Evolutionary conservation across 2,797 vertebrate species (phyloP), one percentile per base, ranked within the genome.

Genomic region (Periparus ater): DNA sequence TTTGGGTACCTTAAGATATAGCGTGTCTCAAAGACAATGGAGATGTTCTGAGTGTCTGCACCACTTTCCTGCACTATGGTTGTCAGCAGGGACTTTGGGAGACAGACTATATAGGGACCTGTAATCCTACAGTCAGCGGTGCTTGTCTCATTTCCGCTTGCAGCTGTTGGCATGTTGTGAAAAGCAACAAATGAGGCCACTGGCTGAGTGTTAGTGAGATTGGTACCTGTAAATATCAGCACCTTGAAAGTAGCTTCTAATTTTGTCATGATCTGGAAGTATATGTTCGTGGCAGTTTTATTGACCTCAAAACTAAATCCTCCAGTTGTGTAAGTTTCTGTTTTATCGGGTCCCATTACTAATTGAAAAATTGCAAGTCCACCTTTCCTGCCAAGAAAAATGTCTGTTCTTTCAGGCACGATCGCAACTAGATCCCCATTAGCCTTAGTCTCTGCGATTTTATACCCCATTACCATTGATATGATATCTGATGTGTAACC

Each of bases 231-330:
- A 10, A 98, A 98, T 40, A 98, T 22, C 21, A 84, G 47, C n/a
- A 96, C 91, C 4, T 91, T 72, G 77, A 98, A 97, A 42, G 81
- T 9, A 55, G 85, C 42, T 6, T 96, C 82, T 85, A 96, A 70
- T 32, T 97, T 68, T 4, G 97, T 97, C 34, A 96, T 14, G 15
- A 98, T 96, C 79, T 98, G 97, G 23, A 98, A 73, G 77, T 98
- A 88, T 34, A 97, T 11, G 40, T 74, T 96, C 6, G 50, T 91
- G 26, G 51, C 60, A 2, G 29, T 61, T 79, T 72, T 78, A 65
- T 32, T 93, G 70, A 98, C 32, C 30, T 95, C 78, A 29, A 98
- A 95, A 48, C 26, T 61, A 78, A 98, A 97, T 8, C 68, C 85
- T 76, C 97, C 98, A 8, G 50, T 93, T 14, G 97, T 97, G 74